These are phyloP conservation scores for Nasua narica DNA, from an alignment of 2,797 vertebrate species.

Conservation along the genomic window DNA sequence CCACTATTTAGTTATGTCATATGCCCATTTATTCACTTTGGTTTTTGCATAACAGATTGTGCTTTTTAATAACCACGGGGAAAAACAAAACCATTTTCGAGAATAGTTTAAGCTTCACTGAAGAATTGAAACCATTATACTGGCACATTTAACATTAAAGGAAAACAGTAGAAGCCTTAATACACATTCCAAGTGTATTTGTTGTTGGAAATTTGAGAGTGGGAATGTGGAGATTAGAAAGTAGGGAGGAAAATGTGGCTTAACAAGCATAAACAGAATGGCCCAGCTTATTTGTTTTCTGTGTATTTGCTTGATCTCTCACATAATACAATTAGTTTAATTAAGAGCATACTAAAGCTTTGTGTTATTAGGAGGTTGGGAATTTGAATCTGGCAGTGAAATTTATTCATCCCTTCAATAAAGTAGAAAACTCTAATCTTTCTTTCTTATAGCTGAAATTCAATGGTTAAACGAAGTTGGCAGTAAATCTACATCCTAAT, in stretches of 20 bases:
- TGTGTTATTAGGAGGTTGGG: neutral
- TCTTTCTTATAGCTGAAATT: constrained; percentile 17
- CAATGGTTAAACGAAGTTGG: neutral
- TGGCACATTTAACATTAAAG: neutral
- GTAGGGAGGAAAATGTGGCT: neutral
- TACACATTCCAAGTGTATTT: neutral
- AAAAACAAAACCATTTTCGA: neutral
- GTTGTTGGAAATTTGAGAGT: neutral
- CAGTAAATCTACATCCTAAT: neutral
- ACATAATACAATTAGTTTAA: neutral
- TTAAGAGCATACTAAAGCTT: neutral
- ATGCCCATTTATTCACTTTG: neutral
- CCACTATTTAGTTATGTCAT: neutral
- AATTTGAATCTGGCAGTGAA: neutral
- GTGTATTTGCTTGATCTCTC: neutral
- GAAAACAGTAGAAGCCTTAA: neutral
- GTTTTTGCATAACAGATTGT: neutral
- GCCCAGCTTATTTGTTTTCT: neutral
- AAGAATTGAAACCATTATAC: neutral
- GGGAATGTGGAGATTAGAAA: neutral
- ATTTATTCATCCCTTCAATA: neutral
- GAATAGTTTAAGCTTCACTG: neutral
- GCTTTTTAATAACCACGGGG: neutral
- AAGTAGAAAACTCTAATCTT: neutral
- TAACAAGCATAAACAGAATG: neutral